phyloP scores from a whole-genome alignment of 2,797 vertebrate species.

The Tadarida brasiliensis region DNA sequence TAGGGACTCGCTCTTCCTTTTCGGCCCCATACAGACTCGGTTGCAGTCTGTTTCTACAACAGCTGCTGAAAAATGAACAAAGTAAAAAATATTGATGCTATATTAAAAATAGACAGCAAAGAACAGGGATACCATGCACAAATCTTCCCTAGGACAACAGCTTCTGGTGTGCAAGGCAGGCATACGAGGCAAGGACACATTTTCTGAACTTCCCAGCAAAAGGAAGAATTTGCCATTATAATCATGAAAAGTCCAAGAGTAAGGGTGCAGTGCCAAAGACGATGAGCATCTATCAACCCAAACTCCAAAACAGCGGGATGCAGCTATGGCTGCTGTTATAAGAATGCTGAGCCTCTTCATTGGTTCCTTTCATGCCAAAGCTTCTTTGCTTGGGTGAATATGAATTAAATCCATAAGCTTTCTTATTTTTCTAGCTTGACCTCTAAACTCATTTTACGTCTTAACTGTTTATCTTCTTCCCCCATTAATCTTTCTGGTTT shows the following conservation, averaged over 20 bases:
- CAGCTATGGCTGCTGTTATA: conserved; percentile 79
- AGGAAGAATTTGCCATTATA: accelerated
- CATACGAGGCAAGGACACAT: background rate
- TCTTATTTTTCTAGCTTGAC: conserved; percentile 87
- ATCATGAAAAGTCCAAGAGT: background rate
- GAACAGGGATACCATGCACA: background rate
- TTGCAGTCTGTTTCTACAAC: conserved; percentile 60
- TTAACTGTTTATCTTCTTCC: conserved; percentile 65
- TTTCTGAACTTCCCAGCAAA: background rate
- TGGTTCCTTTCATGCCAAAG: conserved; percentile 85
- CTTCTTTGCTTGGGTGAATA: conserved; percentile 87
- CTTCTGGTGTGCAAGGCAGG: background rate
- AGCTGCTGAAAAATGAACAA: conserved; percentile 60
- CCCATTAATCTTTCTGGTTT: conserved; percentile 78
- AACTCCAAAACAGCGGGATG: conserved; percentile 85
- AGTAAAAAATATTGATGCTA: conserved; percentile 66
- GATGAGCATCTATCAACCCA: conserved; percentile 84
- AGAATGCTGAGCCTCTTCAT: conserved; percentile 82
- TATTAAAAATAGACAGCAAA: conserved; percentile 68
- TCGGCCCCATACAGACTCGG: conserved; percentile 5
- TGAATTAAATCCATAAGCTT: conserved; percentile 88
- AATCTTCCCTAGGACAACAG: conserved; percentile 18
- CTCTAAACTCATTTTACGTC: conserved; percentile 83
- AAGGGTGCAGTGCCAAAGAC: conserved; percentile 71
- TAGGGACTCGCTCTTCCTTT: background rate